Evolutionary conservation across 2,888 invertebrate species (phyloP), one percentile per base, ranked within the genome.

Genomic region (Parnassius glacialis): DNA sequence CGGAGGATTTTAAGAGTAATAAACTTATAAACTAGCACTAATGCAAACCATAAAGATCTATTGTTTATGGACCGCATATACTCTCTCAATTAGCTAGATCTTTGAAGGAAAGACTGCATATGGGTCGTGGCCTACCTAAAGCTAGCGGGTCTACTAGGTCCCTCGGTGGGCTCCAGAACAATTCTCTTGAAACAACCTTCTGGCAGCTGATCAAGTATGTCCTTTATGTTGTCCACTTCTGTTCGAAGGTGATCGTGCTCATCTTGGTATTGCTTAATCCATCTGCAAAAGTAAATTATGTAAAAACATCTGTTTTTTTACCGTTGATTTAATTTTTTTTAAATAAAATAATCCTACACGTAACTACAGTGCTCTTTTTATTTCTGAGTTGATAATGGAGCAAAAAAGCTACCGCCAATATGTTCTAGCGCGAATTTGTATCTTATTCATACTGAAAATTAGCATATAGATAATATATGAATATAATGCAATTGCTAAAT

Each of bases 161-260:
- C 87, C 64, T 90, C 90, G 0, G 87, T 89, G 9, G 95, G 95
- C 80, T 97, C 97, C 48, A 97, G 91, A 66, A 94, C 94, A 59
- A 95, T 92, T 70, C 94, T 93, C 79, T 96, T 96, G 87, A 94
- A 96, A 84, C 98, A 98, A 2, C 93, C 93, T 0, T 93, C 92
- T 0, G 98, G 98, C 65, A 98, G 92, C 62, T 96, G 93, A 59
- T 94, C 93, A 1, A 95, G 92, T 71, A 98, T 98, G 58, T 94
- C 94, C 73, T 95, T 94, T 57, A 98, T 94, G 78, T 97, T 97
- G 9, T 93, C 93, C 3, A 98, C 97, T 83, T 98, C 97, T 2
- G 87, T 87, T 67, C 93, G 89, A 11, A 98, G 90, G 63, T 93
- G 89, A 52, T 87, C 92, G 54, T 97, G 93, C 76, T 97, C 96